Conservation (phyloP, 2,797 vertebrate genomes). For the Ataeniobius toweri region DNA sequence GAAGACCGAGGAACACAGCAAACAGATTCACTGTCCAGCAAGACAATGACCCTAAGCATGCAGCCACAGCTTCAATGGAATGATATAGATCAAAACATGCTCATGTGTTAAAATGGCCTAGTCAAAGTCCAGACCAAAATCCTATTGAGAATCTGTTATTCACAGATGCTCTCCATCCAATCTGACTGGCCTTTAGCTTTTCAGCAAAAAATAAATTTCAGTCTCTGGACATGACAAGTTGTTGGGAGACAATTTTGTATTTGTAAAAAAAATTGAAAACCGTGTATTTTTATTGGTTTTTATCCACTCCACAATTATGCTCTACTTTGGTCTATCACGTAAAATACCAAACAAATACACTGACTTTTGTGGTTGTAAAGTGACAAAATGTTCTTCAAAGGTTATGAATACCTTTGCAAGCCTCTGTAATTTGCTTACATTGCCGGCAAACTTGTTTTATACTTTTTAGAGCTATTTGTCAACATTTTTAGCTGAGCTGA, state of each 20-base stretch:
- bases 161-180: too few species aligned
- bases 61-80: neutral
- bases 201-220: too few species aligned
- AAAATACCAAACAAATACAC: too few species aligned
- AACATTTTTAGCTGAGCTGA: conserved; percentile 28
- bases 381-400: neutral
- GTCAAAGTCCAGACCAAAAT: neutral
- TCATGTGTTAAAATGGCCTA: neutral
- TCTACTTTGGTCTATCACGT: too few species aligned
- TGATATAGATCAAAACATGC: neutral
- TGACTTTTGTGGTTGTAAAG: neutral
- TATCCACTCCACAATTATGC: too few species aligned
- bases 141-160: neutral
- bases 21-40: neutral
- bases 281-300: too few species aligned
- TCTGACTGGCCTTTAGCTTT: too few species aligned
- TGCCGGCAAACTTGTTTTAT: conserved; percentile 1
- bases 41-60: neutral
- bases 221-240: too few species aligned
- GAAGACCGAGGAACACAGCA: too few species aligned
- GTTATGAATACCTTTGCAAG: neutral
- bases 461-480: conserved; percentile 35
- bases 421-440: neutral
- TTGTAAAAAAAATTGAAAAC: too few species aligned
- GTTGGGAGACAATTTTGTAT: too few species aligned